Evolutionary conservation across 2,888 invertebrate genomes (phyloP).

Genomic region (Copidosoma aretas): DNA sequence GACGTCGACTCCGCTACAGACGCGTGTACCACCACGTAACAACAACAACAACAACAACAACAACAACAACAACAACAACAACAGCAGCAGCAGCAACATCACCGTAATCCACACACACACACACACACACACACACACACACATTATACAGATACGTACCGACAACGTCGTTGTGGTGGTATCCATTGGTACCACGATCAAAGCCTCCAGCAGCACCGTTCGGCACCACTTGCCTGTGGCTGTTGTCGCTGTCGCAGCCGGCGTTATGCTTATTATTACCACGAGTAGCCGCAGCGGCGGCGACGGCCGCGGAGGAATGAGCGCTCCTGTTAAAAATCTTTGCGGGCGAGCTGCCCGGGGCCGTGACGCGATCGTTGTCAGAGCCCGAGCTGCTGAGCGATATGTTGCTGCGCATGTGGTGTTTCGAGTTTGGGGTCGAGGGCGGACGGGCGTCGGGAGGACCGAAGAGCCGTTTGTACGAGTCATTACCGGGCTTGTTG

Average conservation of each 20-base stretch:
- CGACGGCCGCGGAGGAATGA: too few relatives aligned
- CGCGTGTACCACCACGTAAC: too few relatives aligned
- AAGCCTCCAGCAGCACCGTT: background rate
- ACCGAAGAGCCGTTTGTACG: slow-evolving; percentile 70
- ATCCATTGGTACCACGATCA: slow-evolving; percentile 30
- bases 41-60: too few relatives aligned
- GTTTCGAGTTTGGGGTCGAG: slow-evolving; percentile 67
- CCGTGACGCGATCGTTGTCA: slow-evolving; percentile 38
- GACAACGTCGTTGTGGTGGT: slow-evolving; percentile 49
- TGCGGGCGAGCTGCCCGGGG: slow-evolving; percentile 44
- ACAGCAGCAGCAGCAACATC: too few relatives aligned
- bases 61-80: too few relatives aligned
- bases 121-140: too few relatives aligned
- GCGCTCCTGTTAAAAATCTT: slow-evolving; percentile 45
- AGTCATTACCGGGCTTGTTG: slow-evolving; percentile 68
- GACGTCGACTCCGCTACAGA: too few relatives aligned
- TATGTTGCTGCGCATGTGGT: slow-evolving; percentile 70
- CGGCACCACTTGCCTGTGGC: slow-evolving; percentile 39
- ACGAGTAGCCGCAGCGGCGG: too few relatives aligned
- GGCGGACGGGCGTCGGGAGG: slow-evolving; percentile 64
- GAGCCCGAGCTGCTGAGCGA: slow-evolving; percentile 63
- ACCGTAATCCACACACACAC: too few relatives aligned
- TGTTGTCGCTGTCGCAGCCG: slow-evolving; percentile 53
- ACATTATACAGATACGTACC: slow-evolving; percentile 44
- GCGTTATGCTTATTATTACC: slow-evolving; percentile 47